Conservation (phyloP, 2,797 vertebrate species). For the Melanotaenia maccullochi region DNA sequence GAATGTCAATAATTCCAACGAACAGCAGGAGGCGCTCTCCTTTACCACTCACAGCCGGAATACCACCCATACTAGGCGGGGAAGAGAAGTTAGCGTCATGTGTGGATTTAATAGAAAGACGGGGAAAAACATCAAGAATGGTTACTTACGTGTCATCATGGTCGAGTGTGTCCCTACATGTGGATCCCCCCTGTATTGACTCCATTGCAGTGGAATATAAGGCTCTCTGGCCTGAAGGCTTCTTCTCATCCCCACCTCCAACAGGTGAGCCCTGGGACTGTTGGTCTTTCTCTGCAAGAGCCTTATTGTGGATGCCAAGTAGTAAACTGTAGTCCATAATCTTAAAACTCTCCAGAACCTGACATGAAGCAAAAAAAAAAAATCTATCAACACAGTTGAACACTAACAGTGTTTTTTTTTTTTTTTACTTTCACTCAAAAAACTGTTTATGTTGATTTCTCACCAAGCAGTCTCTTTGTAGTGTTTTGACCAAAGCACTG, state of each 20-base stretch:
- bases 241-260: conserved; percentile 86
- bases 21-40: conserved; percentile 94
- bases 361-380: neutral
- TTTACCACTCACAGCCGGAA: conserved; percentile 90
- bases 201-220: conserved; percentile 98
- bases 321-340: conserved; percentile 99
- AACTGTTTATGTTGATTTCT: conserved; percentile 52
- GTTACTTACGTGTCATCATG: conserved; percentile 91
- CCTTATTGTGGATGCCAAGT: conserved; percentile 93
- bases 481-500: conserved; percentile 90
- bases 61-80: conserved; percentile 92
- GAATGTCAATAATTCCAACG: conserved; percentile 96
- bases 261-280: conserved; percentile 88
- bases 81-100: neutral
- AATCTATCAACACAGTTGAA: neutral
- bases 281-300: conserved; percentile 88
- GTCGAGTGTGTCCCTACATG: conserved; percentile 89
- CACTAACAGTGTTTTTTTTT: neutral
- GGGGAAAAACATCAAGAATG: rapidly evolving
- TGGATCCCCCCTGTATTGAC: conserved; percentile 94
- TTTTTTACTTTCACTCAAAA: conserved; percentile 8
- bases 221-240: conserved; percentile 89
- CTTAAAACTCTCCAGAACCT: conserved; percentile 96
- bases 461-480: conserved; percentile 97
- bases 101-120: neutral